These are phyloP conservation scores for human (Homo sapiens) DNA, from an alignment of 2,113 vertebrate genomes.

Conservation along the genomic window DNA sequence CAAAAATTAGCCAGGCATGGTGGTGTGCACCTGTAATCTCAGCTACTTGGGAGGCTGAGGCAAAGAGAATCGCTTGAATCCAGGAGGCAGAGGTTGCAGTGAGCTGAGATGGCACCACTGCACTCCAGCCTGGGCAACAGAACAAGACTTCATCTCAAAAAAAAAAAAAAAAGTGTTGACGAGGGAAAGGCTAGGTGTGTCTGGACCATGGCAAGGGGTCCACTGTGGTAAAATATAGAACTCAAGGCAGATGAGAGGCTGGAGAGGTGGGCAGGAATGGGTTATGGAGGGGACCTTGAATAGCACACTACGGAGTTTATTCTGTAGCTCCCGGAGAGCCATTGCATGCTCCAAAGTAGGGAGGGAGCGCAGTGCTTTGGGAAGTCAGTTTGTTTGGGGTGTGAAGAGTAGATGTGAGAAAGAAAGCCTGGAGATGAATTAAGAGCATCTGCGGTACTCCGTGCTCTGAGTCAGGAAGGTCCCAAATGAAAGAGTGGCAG, in stretches of 20 bases:
- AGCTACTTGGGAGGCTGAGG: too few relatives aligned
- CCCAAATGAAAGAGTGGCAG: neutral
- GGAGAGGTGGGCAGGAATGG: neutral
- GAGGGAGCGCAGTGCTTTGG: neutral
- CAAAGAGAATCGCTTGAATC: too few relatives aligned
- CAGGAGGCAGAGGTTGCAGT: too few relatives aligned
- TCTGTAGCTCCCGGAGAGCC: neutral
- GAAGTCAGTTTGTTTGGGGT: neutral
- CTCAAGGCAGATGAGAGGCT: neutral
- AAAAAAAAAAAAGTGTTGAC: neutral
- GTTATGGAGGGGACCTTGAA: neutral
- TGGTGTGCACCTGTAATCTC: too few relatives aligned
- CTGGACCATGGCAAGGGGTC: neutral
- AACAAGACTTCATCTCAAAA: too few relatives aligned
- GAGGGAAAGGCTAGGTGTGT: neutral
- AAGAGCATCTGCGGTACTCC: neutral
- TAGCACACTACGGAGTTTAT: neutral
- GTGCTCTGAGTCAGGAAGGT: neutral
- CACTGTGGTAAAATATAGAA: neutral
- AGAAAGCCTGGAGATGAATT: neutral
- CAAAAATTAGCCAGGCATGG: too few relatives aligned
- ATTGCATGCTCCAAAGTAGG: neutral
- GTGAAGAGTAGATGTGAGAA: neutral
- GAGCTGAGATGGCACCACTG: too few relatives aligned
- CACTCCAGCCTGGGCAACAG: too few relatives aligned